These are phyloP conservation scores for Morone saxatilis DNA, from an alignment of 2,113 vertebrate genomes.

Conservation along the genomic window DNA sequence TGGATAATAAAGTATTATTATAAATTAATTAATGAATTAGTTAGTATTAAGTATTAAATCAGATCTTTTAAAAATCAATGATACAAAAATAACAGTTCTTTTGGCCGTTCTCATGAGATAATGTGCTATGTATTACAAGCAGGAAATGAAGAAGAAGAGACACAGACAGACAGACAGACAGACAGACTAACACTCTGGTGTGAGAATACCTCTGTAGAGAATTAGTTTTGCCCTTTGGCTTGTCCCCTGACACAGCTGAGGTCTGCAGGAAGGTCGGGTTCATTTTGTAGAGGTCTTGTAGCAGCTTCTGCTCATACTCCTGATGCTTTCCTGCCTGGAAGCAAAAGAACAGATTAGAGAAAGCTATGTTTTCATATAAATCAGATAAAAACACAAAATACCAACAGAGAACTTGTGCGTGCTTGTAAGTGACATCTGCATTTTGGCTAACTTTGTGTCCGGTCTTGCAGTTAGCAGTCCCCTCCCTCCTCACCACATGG, in stretches of 20 bases:
- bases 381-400: background rate
- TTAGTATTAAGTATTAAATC: background rate
- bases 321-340: slow-evolving; percentile 20
- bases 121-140: background rate
- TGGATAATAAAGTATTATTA: background rate
- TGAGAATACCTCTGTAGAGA: slow-evolving; percentile 19
- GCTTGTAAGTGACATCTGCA: too few species aligned
- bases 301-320: slow-evolving; percentile 17
- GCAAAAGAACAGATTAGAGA: background rate
- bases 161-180: background rate
- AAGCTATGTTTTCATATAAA: background rate
- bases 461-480: too few species aligned
- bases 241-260: background rate
- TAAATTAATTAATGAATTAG: too few species aligned
- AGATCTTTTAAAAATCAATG: background rate
- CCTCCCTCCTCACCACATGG: too few species aligned
- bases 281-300: slow-evolving; percentile 23
- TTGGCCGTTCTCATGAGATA: background rate
- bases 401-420: background rate
- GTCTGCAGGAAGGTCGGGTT: slow-evolving; percentile 9
- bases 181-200: background rate
- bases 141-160: background rate
- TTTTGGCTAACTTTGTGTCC: too few species aligned
- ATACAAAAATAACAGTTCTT: background rate
- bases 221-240: slow-evolving; percentile 1